Conservation (phyloP, 2,113 vertebrate species). For the Gymnocephalus cernua region DNA sequence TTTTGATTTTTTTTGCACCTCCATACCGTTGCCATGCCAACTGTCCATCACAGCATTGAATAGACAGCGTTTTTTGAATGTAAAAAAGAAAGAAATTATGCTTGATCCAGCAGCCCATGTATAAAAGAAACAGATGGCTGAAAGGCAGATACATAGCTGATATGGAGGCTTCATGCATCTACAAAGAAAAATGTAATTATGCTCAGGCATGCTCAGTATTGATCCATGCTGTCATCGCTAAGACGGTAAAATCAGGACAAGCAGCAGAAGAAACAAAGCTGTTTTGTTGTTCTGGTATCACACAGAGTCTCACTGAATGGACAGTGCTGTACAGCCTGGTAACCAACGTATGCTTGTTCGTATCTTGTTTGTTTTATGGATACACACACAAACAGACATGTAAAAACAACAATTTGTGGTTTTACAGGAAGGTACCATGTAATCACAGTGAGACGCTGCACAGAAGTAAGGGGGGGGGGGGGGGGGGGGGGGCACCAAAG, state of each 20-base stretch:
- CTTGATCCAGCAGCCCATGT: conserved; percentile 2
- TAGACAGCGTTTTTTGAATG: neutral
- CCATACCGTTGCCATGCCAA: neutral
- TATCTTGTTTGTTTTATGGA: neutral
- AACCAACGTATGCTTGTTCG: neutral
- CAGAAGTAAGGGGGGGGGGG: neutral
- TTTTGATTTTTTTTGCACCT: neutral
- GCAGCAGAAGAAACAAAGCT: conserved; percentile 30
- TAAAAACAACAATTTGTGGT: neutral
- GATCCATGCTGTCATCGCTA: conserved; percentile 39
- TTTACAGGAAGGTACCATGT: neutral
- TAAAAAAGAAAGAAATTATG: neutral
- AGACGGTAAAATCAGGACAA: conserved; percentile 23
- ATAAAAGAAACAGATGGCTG: conserved; percentile 18
- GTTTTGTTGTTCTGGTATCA: conserved; percentile 6
- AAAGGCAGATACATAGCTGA: conserved; percentile 10
- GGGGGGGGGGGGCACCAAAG: too few relatives aligned
- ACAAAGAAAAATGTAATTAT: conserved; percentile 18
- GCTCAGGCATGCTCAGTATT: conserved; percentile 52
- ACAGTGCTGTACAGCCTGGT: neutral
- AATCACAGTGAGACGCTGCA: neutral
- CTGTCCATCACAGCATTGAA: neutral
- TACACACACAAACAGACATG: neutral
- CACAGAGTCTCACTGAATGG: conserved; percentile 32
- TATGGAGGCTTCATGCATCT: conserved; percentile 21